These are phyloP conservation scores for Edolisoma coerulescens DNA, from an alignment of 2,113 vertebrate species.

Conservation along the genomic window DNA sequence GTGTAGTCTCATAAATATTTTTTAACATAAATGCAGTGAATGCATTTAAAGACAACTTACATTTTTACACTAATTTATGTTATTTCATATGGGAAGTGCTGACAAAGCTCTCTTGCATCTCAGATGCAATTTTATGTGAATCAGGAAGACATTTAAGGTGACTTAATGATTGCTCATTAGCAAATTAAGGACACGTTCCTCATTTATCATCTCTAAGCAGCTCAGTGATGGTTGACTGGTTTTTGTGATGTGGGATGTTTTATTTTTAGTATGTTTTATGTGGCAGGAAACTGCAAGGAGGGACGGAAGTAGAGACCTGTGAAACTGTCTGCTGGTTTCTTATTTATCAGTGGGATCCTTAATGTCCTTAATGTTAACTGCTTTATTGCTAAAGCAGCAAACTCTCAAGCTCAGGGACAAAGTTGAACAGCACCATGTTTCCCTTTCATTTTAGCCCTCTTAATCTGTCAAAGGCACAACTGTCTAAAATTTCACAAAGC, in stretches of 20 bases:
- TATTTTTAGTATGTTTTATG: neutral
- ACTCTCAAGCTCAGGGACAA: neutral
- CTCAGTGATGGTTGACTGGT: neutral
- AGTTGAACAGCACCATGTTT: neutral
- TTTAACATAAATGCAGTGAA: neutral
- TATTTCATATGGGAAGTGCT: neutral
- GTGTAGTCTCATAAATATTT: neutral
- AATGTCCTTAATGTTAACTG: neutral
- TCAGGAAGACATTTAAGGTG: neutral
- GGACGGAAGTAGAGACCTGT: neutral
- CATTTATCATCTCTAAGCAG: neutral
- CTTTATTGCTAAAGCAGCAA: neutral
- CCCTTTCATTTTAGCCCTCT: neutral
- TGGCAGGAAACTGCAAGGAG: neutral
- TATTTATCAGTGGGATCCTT: neutral
- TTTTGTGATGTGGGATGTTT: neutral
- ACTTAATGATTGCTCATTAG: neutral
- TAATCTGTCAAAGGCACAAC: neutral
- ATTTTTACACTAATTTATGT: neutral
- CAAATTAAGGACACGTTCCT: neutral
- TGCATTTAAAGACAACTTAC: neutral
- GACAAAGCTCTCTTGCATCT: neutral
- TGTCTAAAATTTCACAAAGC: neutral
- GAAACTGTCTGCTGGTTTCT: neutral
- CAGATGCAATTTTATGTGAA: neutral